A percentile compares a stretch with the other conserved stretches of the same genome.
Conservation (phyloP, 2,888 invertebrate species). For the Acrocera orbiculus region DNA sequence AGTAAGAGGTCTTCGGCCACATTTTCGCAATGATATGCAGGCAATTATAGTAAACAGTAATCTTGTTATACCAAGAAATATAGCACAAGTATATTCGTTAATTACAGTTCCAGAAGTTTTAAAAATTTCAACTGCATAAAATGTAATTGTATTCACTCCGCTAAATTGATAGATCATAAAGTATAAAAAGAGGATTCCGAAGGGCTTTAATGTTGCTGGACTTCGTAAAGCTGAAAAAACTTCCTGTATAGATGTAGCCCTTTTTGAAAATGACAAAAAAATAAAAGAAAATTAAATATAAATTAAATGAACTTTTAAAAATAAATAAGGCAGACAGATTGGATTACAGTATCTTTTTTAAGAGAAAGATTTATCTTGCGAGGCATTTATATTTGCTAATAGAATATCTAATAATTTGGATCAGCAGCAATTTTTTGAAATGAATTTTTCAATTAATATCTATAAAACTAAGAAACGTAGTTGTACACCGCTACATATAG, state of each 20-base stretch:
- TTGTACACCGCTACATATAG: too few relatives aligned
- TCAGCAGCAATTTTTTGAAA: too few relatives aligned
- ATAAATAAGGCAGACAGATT: too few relatives aligned
- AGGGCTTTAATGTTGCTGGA: slow-evolving; percentile 46
- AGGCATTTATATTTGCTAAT: too few relatives aligned
- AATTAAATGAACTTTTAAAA: too few relatives aligned
- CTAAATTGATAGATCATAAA: slow-evolving; percentile 55
- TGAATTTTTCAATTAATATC: too few relatives aligned
- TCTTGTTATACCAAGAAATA: slow-evolving; percentile 41
- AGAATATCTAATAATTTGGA: too few relatives aligned
- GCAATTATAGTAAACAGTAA: slow-evolving; percentile 43
- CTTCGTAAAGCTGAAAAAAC: slow-evolving; percentile 38
- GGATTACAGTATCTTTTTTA: too few relatives aligned
- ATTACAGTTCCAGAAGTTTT: slow-evolving; percentile 39
- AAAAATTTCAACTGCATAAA: slow-evolving; percentile 50
- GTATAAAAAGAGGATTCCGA: slow-evolving; percentile 41
- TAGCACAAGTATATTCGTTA: slow-evolving; percentile 41
- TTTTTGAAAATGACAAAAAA: slow-evolving; percentile 4
- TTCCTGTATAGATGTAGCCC: slow-evolving; percentile 25
- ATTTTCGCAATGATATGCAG: slow-evolving; percentile 40
- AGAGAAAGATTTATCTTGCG: too few relatives aligned
- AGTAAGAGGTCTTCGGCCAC: slow-evolving; percentile 43
- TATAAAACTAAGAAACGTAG: too few relatives aligned
- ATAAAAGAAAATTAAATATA: too few relatives aligned
- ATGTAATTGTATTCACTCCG: slow-evolving; percentile 49